These are phyloP conservation scores for Drosophila trapezifrons DNA, from an alignment of 1,140 invertebrate genomes.

Conservation along the genomic window DNA sequence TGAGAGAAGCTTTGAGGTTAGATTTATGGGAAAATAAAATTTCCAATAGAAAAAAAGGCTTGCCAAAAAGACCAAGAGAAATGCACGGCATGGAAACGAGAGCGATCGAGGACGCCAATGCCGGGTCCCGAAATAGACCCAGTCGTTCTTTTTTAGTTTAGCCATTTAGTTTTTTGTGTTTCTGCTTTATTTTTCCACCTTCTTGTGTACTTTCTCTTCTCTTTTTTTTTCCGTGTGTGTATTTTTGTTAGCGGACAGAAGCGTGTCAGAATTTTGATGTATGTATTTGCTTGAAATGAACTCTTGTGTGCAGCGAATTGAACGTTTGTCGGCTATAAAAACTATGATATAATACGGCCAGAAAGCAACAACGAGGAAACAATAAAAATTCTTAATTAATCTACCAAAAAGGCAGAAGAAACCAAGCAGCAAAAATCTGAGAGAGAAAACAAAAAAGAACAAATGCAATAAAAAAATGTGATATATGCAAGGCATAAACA, in stretches of 20 bases:
- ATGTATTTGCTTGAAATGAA: constrained; percentile 66
- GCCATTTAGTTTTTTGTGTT: constrained; percentile 54
- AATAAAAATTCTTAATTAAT: constrained; percentile 75
- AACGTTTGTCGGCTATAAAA: constrained; percentile 66
- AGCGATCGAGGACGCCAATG: constrained; percentile 53
- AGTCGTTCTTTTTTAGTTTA: constrained; percentile 56
- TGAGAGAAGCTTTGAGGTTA: constrained; percentile 75
- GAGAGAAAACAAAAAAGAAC: constrained; percentile 24
- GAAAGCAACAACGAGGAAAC: constrained; percentile 59
- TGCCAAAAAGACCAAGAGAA: constrained; percentile 32
- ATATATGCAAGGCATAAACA: constrained; percentile 67
- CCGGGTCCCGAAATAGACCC: constrained; percentile 58
- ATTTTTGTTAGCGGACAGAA: constrained; percentile 53
- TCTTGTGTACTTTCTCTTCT: constrained; percentile 32
- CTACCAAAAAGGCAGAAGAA: constrained; percentile 50
- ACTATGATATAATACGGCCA: constrained; percentile 62
- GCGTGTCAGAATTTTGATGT: constrained; percentile 76
- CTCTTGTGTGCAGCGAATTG: constrained; percentile 57
- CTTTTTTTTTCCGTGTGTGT: constrained; percentile 32
- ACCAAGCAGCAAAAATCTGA: constrained; percentile 40
- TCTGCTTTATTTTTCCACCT: constrained; percentile 35
- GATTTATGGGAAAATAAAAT: constrained; percentile 77
- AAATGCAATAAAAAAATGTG: constrained; percentile 65
- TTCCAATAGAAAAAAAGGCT: constrained; percentile 59
- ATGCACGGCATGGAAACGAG: constrained; percentile 62